A percentile compares a stretch with the other conserved stretches of the same genome.
Conservation (phyloP, 2,888 invertebrate species). For the Dynastes hyllus region DNA sequence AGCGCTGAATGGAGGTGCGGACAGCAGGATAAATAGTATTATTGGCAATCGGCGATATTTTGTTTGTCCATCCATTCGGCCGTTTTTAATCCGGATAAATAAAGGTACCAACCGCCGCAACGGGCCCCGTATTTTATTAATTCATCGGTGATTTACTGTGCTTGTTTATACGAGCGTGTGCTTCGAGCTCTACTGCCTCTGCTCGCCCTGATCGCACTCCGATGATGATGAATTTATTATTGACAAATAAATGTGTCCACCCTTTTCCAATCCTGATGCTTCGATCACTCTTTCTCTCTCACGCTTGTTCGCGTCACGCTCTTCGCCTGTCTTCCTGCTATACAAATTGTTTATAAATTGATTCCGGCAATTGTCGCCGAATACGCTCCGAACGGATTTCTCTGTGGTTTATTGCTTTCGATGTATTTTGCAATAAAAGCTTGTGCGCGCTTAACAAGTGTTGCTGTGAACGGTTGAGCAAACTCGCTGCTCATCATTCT, state of each 20-base stretch:
- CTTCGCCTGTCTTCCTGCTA: conserved; percentile 30
- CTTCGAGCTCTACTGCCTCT: conserved; percentile 4
- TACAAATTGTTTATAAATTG: conserved; percentile 49
- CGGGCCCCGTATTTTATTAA: conserved; percentile 61
- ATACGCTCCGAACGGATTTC: conserved; percentile 25
- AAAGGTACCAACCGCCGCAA: conserved; percentile 30
- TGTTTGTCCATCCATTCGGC: conserved; percentile 69
- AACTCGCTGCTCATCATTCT: not conserved
- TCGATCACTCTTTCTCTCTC: conserved; percentile 46
- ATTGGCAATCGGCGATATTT: conserved; percentile 70
- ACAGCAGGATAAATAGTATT: conserved; percentile 68
- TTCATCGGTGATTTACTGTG: conserved; percentile 54
- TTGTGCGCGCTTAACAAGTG: conserved; percentile 27
- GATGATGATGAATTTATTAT: conserved; percentile 53
- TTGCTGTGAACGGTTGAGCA: not conserved
- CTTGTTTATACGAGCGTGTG: conserved; percentile 35
- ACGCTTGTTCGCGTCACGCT: conserved; percentile 14
- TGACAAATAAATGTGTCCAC: conserved; percentile 52
- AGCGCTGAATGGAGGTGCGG: conserved; percentile 63
- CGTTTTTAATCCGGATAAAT: conserved; percentile 66
- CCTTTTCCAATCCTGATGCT: conserved; percentile 64
- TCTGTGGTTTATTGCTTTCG: conserved; percentile 27
- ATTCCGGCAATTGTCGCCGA: conserved; percentile 50
- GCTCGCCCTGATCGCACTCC: conserved; percentile 23
- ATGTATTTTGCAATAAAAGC: conserved; percentile 24